Evolutionary conservation across 2,797 vertebrate genomes (phyloP), one percentile per base, ranked within the genome.

Genomic region (Sandelia bainsii): DNA sequence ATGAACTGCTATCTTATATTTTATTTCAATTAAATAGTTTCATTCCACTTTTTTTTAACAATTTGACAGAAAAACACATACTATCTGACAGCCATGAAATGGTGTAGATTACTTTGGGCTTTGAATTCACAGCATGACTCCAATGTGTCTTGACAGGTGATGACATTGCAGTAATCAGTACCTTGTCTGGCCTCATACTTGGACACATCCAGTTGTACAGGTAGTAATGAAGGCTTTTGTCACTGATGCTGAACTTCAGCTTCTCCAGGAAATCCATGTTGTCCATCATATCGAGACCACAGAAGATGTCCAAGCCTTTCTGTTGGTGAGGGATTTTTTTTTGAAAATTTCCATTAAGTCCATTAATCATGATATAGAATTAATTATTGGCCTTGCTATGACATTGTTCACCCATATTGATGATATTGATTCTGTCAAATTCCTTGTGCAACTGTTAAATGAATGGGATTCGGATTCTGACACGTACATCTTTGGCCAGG

Each of bases 171-270:
- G 40, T 19, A 6, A 3, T 25, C 16, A 53, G 9, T 89, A 99
- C 98, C 97, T 99, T 97, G 83, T 99, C 96, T 5, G 96, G 88
- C 19, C 92, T 94, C 90, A 98, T 95, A 76, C 82, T 93, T 58
- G 97, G 97, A 89, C 98, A 99, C 85, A 94, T 97, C 98, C 98
- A 99, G 93, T 99, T 99, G 95, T 97, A 99, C 75, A 99, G 93
- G 84, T 99, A 99, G 96, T 97, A 98, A 93, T 99, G 95, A 86
- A 97, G 90, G 70, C 93, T 93, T 67, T 88, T 93, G 0, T 95
- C 95, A 44, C 93, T 95, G 3, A 95, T 90, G 72, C 93, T 95
- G 59, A 99, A 99, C 92, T 96, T 98, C 70, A 99, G 96, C 83
- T 96, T 96, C 90, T 98, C 97, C 85, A 99, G 87, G 87, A 98